Conservation (phyloP, 2,113 vertebrate species). For the Phoenicopterus ruber region DNA sequence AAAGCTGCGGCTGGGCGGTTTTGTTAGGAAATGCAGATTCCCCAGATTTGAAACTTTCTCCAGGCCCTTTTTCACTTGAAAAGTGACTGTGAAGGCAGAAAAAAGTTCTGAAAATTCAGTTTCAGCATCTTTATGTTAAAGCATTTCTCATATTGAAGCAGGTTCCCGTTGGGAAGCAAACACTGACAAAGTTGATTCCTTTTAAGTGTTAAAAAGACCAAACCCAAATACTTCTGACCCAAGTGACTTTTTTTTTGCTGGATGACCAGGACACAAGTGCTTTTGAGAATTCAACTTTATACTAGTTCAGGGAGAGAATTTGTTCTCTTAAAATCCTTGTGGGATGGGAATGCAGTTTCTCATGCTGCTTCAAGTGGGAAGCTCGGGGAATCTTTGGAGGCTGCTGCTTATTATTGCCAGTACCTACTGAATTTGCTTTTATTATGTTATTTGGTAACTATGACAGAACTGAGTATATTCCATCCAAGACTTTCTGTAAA, state of each 20-base stretch:
- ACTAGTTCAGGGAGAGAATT: background rate
- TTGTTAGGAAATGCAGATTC: background rate
- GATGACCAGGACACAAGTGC: background rate
- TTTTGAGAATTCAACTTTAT: conserved; percentile 43
- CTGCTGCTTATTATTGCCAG: background rate
- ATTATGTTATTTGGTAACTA: background rate
- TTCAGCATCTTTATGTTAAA: background rate
- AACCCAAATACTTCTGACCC: background rate
- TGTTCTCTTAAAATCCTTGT: conserved; percentile 25
- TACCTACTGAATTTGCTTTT: conserved; percentile 5
- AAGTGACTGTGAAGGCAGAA: background rate
- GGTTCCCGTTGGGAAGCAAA: background rate
- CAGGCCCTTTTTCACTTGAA: background rate
- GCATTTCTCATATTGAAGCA: background rate
- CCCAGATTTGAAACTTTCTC: background rate
- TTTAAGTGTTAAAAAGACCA: background rate
- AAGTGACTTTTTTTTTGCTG: background rate
- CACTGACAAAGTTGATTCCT: background rate
- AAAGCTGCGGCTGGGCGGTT: background rate
- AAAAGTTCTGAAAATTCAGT: background rate
- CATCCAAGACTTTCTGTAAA: background rate
- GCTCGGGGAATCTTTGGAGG: conserved; percentile 1
- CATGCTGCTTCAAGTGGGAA: conserved; percentile 46
- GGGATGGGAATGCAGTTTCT: conserved; percentile 49
- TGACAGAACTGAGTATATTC: background rate